These are phyloP conservation scores for Arion vulgaris DNA, from an alignment of 1,140 invertebrate genomes.

Conservation along the genomic window DNA sequence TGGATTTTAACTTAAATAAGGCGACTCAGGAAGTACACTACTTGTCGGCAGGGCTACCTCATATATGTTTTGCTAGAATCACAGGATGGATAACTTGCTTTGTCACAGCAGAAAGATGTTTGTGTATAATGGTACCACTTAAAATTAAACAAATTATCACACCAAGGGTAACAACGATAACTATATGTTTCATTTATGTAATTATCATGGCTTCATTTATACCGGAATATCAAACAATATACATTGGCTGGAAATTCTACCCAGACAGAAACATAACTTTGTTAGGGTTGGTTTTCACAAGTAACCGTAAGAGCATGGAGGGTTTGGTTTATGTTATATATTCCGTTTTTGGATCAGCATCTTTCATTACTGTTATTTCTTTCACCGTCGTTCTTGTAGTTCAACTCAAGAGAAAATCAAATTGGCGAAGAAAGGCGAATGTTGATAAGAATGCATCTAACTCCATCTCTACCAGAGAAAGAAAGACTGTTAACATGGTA, in stretches of 20 bases:
- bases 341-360: background rate
- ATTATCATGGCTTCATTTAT: background rate
- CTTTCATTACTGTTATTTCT: background rate
- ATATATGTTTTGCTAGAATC: background rate
- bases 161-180: background rate
- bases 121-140: background rate
- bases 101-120: constrained; percentile 6
- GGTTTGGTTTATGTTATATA: background rate
- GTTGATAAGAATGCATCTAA: background rate
- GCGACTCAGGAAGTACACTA: background rate
- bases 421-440: background rate
- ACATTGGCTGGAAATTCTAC: background rate
- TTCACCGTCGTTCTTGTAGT: background rate
- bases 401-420: background rate
- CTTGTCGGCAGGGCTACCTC: background rate
- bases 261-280: background rate
- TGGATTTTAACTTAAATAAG: background rate
- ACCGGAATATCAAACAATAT: background rate
- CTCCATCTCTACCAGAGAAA: background rate
- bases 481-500: background rate
- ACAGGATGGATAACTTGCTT: background rate
- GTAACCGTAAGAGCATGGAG: too few relatives aligned
- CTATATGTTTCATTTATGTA: background rate
- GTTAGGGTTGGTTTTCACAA: background rate
- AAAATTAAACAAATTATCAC: background rate